A percentile compares a stretch with the other conserved stretches of the same genome.
Conservation (phyloP, 2,888 invertebrate genomes). For the Meloe dianella region DNA sequence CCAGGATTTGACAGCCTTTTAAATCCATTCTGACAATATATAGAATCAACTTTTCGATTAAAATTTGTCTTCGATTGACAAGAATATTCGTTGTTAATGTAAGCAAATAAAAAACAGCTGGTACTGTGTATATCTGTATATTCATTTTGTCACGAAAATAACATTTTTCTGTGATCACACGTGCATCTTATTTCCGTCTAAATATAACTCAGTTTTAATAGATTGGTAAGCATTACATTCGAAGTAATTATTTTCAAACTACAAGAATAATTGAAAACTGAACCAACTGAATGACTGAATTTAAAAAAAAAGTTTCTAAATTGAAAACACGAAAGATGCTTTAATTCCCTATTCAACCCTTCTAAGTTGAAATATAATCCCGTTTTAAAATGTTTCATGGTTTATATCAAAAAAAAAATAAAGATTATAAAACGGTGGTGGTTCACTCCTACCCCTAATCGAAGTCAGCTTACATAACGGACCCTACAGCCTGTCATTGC, state of each 20-base stretch:
- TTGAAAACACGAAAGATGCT: background rate
- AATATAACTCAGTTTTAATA: constrained; percentile 21
- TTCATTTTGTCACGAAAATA: constrained; percentile 30
- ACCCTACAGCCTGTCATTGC: constrained; percentile 52
- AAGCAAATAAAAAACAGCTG: background rate
- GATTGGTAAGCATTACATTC: constrained; percentile 1
- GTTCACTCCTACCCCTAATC: constrained; percentile 32
- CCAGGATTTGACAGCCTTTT: background rate
- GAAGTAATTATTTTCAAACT: constrained; percentile 19
- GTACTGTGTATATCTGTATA: background rate
- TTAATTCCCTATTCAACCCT: constrained; percentile 18
- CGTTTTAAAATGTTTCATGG: constrained; percentile 24
- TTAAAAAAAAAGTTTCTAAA: background rate
- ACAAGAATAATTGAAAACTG: background rate
- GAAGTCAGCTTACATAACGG: constrained; percentile 45
- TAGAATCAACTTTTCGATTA: background rate
- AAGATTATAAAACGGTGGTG: constrained; percentile 22
- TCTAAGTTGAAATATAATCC: constrained; percentile 29
- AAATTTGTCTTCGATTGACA: background rate
- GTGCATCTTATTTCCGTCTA: constrained; percentile 29
- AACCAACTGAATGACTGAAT: background rate
- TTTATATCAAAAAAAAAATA: background rate
- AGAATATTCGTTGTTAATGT: background rate
- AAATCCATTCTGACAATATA: background rate
- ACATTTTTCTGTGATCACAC: constrained; percentile 30